Evolutionary conservation across 2,113 vertebrate species (phyloP).

Genomic region (Leucopternis melanops): DNA sequence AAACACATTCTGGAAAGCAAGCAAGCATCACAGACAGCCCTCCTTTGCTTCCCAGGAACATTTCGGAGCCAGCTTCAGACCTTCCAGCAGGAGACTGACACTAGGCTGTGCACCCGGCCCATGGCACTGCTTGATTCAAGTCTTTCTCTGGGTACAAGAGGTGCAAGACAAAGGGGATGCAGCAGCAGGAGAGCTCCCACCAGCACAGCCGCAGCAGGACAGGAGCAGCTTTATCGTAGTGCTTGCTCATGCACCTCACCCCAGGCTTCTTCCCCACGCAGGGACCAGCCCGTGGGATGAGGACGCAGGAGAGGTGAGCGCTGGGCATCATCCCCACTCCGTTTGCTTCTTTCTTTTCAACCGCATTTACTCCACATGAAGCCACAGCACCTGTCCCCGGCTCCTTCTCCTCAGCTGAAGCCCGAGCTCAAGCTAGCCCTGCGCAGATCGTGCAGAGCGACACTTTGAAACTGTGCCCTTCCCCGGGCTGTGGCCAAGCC

Average conservation of each 20-base stretch:
- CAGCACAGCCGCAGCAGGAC: not conserved
- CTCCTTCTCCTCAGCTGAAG: not conserved
- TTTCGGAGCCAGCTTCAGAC: not conserved
- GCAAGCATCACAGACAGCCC: too few species aligned
- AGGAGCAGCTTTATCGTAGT: not conserved
- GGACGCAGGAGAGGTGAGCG: not conserved
- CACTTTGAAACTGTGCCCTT: not conserved
- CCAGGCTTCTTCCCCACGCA: fast-evolving
- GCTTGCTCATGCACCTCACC: not conserved
- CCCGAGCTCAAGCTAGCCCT: not conserved
- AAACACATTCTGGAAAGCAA: fast-evolving
- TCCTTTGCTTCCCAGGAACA: fast-evolving
- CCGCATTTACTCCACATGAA: fast-evolving
- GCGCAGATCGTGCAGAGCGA: fast-evolving
- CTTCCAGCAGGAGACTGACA: not conserved
- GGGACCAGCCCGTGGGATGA: fast-evolving
- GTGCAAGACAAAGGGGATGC: not conserved
- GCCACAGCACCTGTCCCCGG: not conserved
- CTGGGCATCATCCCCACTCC: not conserved
- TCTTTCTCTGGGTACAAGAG: not conserved
- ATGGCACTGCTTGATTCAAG: fast-evolving
- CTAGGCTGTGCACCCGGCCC: fast-evolving
- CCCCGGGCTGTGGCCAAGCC: too few species aligned
- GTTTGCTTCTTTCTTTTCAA: not conserved
- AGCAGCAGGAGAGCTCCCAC: fast-evolving